Percentiles rank a stretch among this genome's conserved stretches.
These are phyloP conservation scores for Epinephelus awoara DNA, from an alignment of 2,797 vertebrate genomes.

Conservation along the genomic window DNA sequence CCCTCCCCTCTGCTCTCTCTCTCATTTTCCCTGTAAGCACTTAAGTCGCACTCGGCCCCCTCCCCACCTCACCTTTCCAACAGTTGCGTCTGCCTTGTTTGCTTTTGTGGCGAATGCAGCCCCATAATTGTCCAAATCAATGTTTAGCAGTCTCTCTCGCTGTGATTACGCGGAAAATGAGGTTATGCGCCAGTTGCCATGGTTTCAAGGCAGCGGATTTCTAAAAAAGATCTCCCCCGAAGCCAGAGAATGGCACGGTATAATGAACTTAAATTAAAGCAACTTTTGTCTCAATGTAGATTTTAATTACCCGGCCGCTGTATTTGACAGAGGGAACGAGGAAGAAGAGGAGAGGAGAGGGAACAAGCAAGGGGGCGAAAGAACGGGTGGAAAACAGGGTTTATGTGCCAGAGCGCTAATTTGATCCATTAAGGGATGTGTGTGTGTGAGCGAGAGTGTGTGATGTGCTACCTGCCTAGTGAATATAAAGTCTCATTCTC, in stretches of 20 bases:
- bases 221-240: conserved; percentile 67
- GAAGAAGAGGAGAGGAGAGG: conserved; percentile 36
- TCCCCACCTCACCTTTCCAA: conserved; percentile 57
- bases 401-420: conserved; percentile 85
- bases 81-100: conserved; percentile 70
- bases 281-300: conserved; percentile 76
- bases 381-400: conserved; percentile 69
- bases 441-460: conserved; percentile 53
- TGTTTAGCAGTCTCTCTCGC: conserved; percentile 70
- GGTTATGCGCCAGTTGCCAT: conserved; percentile 77
- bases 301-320: conserved; percentile 75
- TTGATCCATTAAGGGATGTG: conserved; percentile 81
- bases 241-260: conserved; percentile 63
- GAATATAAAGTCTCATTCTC: conserved; percentile 76
- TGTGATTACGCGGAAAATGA: conserved; percentile 80
- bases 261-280: conserved; percentile 85
- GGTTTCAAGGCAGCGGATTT: conserved; percentile 74
- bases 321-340: conserved; percentile 56
- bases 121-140: conserved; percentile 82
- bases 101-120: conserved; percentile 78
- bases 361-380: conserved; percentile 52
- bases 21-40: conserved; percentile 57
- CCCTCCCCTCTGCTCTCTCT: conserved; percentile 25
- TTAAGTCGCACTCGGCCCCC: conserved; percentile 34
- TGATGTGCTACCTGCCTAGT: conserved; percentile 68